These are phyloP conservation scores for Andrena minutula DNA, from an alignment of 2,888 invertebrate species.

Conservation along the genomic window DNA sequence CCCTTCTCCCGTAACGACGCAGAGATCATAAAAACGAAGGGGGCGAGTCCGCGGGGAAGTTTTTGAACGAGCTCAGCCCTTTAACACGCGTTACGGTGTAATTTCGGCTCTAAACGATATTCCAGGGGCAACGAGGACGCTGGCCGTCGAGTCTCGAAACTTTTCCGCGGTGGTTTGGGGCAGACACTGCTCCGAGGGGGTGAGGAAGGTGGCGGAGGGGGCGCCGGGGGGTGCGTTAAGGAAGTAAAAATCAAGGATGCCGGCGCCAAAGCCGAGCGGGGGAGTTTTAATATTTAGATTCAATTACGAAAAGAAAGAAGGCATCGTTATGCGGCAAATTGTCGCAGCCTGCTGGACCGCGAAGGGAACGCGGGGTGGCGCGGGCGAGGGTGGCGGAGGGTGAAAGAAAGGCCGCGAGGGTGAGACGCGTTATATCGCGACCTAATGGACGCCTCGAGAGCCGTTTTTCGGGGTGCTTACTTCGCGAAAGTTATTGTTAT, in stretches of 20 bases:
- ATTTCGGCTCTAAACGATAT: slow-evolving; percentile 80
- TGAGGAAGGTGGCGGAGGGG: not conserved
- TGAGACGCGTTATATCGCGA: slow-evolving; percentile 56
- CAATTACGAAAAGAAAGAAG: slow-evolving; percentile 79
- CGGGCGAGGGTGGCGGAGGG: not conserved
- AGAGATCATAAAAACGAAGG: slow-evolving; percentile 33
- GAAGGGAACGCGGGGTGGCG: slow-evolving; percentile 27
- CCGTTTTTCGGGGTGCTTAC: slow-evolving; percentile 44
- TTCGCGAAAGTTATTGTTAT: slow-evolving; percentile 62
- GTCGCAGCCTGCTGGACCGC: slow-evolving; percentile 69
- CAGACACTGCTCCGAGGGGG: slow-evolving; percentile 28
- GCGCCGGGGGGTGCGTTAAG: slow-evolving; percentile 54
- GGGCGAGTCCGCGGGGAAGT: slow-evolving; percentile 57
- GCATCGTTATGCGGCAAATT: slow-evolving; percentile 81
- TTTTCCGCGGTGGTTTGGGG: slow-evolving; percentile 69
- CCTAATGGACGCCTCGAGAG: slow-evolving; percentile 61
- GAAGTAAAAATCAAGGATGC: slow-evolving; percentile 71
- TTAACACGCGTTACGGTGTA: slow-evolving; percentile 76
- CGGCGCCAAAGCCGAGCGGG: slow-evolving; percentile 72
- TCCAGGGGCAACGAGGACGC: slow-evolving; percentile 69
- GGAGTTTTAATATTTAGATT: slow-evolving; percentile 82
- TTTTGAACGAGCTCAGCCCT: slow-evolving; percentile 73
- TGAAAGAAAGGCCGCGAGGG: slow-evolving; percentile 33
- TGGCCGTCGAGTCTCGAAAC: slow-evolving; percentile 81
- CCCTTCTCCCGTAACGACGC: slow-evolving; percentile 18